phyloP scores from a whole-genome alignment of 1,140 invertebrate species.

The Aphis craccivora region DNA sequence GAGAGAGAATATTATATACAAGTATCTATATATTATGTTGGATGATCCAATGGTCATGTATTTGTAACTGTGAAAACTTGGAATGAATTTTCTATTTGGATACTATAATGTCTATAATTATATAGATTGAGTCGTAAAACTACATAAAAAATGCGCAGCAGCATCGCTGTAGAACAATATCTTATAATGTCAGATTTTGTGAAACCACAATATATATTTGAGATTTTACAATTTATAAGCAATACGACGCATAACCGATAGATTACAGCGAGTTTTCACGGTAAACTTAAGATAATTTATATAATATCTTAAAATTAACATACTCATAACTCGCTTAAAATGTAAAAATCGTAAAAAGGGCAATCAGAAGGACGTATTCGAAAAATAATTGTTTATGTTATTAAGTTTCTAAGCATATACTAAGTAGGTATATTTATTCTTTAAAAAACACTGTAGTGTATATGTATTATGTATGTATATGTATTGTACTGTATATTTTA shows the following conservation, averaged over 20 bases:
- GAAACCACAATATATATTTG: not conserved
- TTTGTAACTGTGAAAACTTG: not conserved
- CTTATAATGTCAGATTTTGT: not conserved
- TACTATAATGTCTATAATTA: not conserved
- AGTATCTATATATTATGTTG: not conserved
- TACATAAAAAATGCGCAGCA: not conserved
- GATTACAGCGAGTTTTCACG: not conserved
- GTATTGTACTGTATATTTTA: not conserved
- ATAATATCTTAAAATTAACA: not conserved
- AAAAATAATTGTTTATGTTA: not conserved
- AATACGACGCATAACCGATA: not conserved
- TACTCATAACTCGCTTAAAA: not conserved
- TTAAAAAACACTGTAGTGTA: not conserved
- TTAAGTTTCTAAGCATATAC: no score
- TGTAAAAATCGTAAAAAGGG: not conserved
- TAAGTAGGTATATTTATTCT: not conserved
- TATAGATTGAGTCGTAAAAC: not conserved
- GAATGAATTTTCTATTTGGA: not conserved
- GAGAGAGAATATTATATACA: not conserved
- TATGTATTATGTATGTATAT: no score
- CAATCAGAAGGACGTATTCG: not conserved
- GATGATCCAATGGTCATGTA: not conserved
- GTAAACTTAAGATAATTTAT: not conserved
- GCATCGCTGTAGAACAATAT: not conserved
- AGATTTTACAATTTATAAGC: not conserved